phyloP scores from a whole-genome alignment of 2,797 vertebrate species.

The Gymnoscopelus microlampas region DNA sequence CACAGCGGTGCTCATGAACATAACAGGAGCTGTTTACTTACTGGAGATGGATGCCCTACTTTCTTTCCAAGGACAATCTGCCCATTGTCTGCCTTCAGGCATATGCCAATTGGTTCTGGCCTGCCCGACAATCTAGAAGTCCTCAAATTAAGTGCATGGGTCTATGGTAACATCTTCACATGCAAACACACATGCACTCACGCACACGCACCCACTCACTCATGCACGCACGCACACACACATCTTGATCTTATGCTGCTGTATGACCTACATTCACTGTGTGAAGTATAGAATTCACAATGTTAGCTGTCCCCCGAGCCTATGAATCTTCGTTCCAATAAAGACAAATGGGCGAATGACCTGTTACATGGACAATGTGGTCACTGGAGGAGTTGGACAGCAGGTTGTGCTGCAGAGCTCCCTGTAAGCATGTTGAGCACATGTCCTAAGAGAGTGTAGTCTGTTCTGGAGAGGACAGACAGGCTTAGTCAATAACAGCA shows the following conservation, averaged over 20 bases:
- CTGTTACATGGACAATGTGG: not conserved
- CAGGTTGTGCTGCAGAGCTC: not conserved
- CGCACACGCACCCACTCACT: not conserved
- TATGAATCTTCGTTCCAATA: too few relatives aligned
- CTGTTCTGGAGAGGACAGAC: too few relatives aligned
- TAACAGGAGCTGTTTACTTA: conserved; percentile 64
- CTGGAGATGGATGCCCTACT: conserved; percentile 68
- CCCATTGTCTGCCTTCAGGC: conserved; percentile 64
- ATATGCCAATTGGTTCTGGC: conserved; percentile 44
- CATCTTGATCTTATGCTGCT: too few relatives aligned
- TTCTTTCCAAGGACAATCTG: conserved; percentile 69
- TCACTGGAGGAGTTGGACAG: not conserved
- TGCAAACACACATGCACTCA: conserved; percentile 1
- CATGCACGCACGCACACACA: too few relatives aligned
- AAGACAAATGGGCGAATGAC: too few relatives aligned
- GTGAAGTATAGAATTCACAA: too few relatives aligned
- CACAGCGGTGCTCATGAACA: conserved; percentile 34
- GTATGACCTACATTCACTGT: too few relatives aligned
- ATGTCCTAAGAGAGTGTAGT: not conserved
- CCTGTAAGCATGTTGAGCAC: not conserved
- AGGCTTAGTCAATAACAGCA: too few relatives aligned
- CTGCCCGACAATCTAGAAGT: conserved; percentile 31
- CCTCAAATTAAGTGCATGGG: conserved; percentile 39
- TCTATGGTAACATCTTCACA: conserved; percentile 29
- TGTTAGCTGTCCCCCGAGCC: too few relatives aligned